Evolutionary conservation across 30 jellyfish, hydroid and myxozoan genomes (phyloP).

Genomic region (Hydractinia symbiolongicarpus): DNA sequence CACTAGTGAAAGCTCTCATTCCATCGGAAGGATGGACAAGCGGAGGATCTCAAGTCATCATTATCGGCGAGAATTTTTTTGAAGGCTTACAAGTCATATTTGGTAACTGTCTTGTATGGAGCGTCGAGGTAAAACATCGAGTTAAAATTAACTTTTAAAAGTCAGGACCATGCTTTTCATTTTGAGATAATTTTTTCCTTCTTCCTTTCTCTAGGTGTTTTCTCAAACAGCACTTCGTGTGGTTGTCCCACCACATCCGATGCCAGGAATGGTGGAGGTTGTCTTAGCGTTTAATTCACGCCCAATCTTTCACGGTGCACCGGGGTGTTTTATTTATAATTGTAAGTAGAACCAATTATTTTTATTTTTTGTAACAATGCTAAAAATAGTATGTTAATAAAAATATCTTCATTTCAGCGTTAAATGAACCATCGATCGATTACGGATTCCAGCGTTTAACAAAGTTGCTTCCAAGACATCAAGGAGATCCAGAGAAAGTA

Average conservation of each 20-base stretch:
- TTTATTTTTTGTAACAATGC: no score
- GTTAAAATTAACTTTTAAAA: no score
- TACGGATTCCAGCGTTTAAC: conserved; percentile 82
- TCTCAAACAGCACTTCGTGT: conserved; percentile 88
- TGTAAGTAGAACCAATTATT: conserved; percentile 39
- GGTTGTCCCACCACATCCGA: conserved; percentile 79
- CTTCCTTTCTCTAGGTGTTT: conserved; percentile 47
- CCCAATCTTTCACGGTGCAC: conserved; percentile 88
- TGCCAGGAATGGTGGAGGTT: conserved; percentile 91
- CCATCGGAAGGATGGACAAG: conserved; percentile 95
- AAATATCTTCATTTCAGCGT: conserved; percentile 25
- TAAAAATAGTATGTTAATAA: no score
- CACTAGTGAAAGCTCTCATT: conserved; percentile 61
- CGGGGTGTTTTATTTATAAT: conserved; percentile 67
- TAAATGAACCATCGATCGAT: conserved; percentile 82
- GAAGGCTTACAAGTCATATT: conserved; percentile 91
- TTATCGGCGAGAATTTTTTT: conserved; percentile 92
- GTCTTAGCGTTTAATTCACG: conserved; percentile 77
- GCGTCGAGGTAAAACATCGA: conserved; percentile 70
- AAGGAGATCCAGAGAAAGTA: conserved; percentile 77
- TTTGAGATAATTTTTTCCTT: background rate
- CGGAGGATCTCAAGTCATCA: conserved; percentile 89
- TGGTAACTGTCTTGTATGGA: conserved; percentile 94
- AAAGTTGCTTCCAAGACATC: conserved; percentile 82
- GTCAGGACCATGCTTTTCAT: no score